phyloP scores from a whole-genome alignment of 2,888 invertebrate species.

The Anticlea derivata region DNA sequence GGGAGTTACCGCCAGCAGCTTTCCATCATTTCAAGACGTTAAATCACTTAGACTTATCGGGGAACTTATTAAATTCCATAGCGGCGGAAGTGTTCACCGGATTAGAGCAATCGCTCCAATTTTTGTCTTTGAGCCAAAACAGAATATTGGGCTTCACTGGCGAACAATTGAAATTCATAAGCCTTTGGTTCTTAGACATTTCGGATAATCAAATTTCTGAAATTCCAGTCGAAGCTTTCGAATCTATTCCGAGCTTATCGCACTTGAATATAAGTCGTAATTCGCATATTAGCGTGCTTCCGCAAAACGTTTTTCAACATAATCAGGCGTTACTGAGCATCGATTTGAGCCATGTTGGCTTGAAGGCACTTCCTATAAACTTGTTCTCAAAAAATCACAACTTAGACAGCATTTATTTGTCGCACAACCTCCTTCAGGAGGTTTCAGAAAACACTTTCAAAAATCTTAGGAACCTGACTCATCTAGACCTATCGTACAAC shows the following conservation, averaged over 20 bases:
- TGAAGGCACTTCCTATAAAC: constrained; percentile 89
- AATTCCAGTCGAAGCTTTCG: constrained; percentile 87
- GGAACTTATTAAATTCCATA: constrained; percentile 89
- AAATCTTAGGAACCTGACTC: constrained; percentile 88
- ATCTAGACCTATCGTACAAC: constrained; percentile 91
- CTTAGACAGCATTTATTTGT: constrained; percentile 87
- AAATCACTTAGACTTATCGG: constrained; percentile 89
- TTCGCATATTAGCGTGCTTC: constrained; percentile 85
- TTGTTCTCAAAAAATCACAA: constrained; percentile 87
- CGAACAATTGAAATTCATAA: constrained; percentile 85
- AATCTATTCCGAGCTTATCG: constrained; percentile 86
- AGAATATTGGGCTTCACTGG: constrained; percentile 87
- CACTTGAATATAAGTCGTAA: constrained; percentile 91
- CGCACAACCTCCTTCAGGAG: constrained; percentile 90
- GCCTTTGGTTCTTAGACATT: constrained; percentile 88
- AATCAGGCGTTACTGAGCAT: constrained; percentile 87
- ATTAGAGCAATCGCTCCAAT: constrained; percentile 88
- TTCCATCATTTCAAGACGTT: constrained; percentile 91
- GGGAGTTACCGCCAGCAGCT: constrained; percentile 91
- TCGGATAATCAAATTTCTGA: constrained; percentile 91
- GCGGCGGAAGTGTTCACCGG: constrained; percentile 90
- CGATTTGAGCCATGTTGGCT: constrained; percentile 89
- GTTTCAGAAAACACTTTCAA: constrained; percentile 90
- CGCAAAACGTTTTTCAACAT: constrained; percentile 87
- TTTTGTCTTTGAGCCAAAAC: constrained; percentile 89